Conservation (phyloP, 1,140 invertebrate species). For the Scaptomyza montana region DNA sequence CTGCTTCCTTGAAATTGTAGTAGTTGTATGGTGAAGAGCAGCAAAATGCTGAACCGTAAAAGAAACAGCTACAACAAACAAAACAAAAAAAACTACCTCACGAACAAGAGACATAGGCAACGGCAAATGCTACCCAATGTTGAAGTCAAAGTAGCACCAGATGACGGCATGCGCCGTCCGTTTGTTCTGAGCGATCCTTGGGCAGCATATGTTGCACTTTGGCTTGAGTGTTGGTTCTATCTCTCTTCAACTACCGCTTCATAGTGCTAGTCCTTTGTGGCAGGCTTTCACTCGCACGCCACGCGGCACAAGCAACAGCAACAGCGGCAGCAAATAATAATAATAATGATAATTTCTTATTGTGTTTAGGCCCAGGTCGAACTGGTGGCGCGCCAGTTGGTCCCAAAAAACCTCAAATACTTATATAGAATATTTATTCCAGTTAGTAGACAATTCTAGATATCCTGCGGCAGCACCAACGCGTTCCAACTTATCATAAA, state of each 20-base stretch:
- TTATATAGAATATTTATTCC: conserved; percentile 14
- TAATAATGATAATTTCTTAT: conserved; percentile 77
- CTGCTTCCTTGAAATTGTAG: conserved; percentile 69
- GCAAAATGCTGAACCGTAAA: conserved; percentile 64
- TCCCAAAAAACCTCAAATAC: conserved; percentile 41
- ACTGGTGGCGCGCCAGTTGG: conserved; percentile 62
- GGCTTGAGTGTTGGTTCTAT: conserved; percentile 34
- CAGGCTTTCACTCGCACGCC: conserved; percentile 78
- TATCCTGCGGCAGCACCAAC: conserved; percentile 21
- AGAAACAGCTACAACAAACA: conserved; percentile 64
- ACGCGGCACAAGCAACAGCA: conserved; percentile 47
- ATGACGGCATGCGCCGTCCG: conserved; percentile 80
- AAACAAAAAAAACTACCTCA: conserved; percentile 20
- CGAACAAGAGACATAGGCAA: conserved; percentile 41
- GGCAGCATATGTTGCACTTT: conserved; percentile 73
- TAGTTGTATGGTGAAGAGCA: conserved; percentile 10
- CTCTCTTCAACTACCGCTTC: conserved; percentile 39
- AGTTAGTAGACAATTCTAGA: conserved; percentile 37
- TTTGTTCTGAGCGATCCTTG: conserved; percentile 70
- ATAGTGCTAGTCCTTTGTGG: conserved; percentile 53
- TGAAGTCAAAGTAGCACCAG: conserved; percentile 82
- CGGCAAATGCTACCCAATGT: conserved; percentile 71
- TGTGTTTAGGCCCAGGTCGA: conserved; percentile 41
- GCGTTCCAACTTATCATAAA: conserved; percentile 35
- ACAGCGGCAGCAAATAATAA: conserved; percentile 34